These are phyloP conservation scores for Toxostoma redivivum DNA, from an alignment of 2,113 vertebrate species.

Conservation along the genomic window DNA sequence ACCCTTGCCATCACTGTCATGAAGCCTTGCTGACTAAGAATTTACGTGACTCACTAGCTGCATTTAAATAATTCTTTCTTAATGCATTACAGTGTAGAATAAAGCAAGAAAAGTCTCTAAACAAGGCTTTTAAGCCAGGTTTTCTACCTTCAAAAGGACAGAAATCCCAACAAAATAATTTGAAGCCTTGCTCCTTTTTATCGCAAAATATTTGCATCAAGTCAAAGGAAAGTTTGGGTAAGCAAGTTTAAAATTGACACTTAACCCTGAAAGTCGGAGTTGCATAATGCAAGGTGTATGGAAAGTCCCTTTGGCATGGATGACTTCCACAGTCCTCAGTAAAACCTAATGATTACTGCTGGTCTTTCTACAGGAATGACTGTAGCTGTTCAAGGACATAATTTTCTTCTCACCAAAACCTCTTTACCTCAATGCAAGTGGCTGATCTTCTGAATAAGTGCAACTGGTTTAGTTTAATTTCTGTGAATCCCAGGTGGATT, in stretches of 20 bases:
- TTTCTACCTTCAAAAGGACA: not conserved
- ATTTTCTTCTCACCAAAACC: not conserved
- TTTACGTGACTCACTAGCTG: not conserved
- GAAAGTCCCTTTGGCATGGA: not conserved
- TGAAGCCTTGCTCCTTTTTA: not conserved
- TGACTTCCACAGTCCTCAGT: not conserved
- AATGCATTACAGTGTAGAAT: not conserved
- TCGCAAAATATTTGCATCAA: not conserved
- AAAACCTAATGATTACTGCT: not conserved
- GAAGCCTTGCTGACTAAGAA: not conserved
- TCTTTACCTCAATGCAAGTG: not conserved
- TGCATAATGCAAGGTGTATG: not conserved
- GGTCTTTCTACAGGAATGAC: not conserved
- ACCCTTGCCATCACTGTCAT: not conserved
- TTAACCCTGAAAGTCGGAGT: not conserved
- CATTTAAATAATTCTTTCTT: not conserved
- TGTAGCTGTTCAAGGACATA: not conserved
- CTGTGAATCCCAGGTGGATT: slow-evolving; percentile 8
- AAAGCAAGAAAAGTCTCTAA: not conserved
- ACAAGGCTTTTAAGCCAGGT: not conserved
- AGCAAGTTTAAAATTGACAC: not conserved
- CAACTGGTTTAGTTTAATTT: not conserved
- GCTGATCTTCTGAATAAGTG: not conserved
- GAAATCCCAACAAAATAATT: not conserved
- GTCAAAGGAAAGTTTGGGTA: not conserved